A percentile compares a stretch with the other conserved stretches of the same genome.
These are phyloP conservation scores for Drosophila ficusphila DNA, from an alignment of 1,140 invertebrate species.

Conservation along the genomic window DNA sequence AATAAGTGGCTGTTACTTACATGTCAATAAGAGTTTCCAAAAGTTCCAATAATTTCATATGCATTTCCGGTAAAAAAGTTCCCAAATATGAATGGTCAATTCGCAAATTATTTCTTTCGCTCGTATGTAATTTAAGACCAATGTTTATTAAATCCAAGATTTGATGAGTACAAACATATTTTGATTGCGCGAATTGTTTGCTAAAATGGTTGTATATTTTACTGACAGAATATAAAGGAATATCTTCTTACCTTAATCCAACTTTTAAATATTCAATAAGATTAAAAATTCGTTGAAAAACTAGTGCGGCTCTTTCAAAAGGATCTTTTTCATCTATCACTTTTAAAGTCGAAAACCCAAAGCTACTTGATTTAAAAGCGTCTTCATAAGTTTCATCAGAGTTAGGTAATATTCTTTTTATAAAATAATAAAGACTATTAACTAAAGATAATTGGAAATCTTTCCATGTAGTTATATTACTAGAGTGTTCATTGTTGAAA, in stretches of 20 bases:
- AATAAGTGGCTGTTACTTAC: conserved; percentile 32
- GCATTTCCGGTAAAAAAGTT: conserved; percentile 29
- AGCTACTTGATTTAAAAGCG: neutral
- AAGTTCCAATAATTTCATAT: conserved; percentile 42
- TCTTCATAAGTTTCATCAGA: neutral
- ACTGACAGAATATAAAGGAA: neutral
- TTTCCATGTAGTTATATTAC: conserved; percentile 28
- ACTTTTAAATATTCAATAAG: conserved; percentile 46
- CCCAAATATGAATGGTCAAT: conserved; percentile 31
- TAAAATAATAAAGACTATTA: conserved; percentile 11
- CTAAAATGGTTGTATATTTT: conserved; percentile 13
- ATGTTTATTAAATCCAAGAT: conserved; percentile 43
- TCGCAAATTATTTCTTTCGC: neutral
- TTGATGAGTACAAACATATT: conserved; percentile 27
- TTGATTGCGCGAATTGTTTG: conserved; percentile 20
- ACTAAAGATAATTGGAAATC: conserved; percentile 40
- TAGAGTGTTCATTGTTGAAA: neutral
- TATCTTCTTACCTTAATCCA: conserved; percentile 28
- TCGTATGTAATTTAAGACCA: conserved; percentile 8
- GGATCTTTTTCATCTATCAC: conserved; percentile 35
- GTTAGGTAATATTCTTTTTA: conserved; percentile 9
- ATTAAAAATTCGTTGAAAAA: conserved; percentile 36
- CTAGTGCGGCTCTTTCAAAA: conserved; percentile 21
- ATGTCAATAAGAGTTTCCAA: conserved; percentile 42
- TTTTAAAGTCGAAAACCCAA: conserved; percentile 5